Percentiles rank a stretch among this genome's conserved stretches.
These are phyloP conservation scores for Scaptodrosophila lebanonensis DNA, from an alignment of 1,140 invertebrate genomes.

Conservation along the genomic window DNA sequence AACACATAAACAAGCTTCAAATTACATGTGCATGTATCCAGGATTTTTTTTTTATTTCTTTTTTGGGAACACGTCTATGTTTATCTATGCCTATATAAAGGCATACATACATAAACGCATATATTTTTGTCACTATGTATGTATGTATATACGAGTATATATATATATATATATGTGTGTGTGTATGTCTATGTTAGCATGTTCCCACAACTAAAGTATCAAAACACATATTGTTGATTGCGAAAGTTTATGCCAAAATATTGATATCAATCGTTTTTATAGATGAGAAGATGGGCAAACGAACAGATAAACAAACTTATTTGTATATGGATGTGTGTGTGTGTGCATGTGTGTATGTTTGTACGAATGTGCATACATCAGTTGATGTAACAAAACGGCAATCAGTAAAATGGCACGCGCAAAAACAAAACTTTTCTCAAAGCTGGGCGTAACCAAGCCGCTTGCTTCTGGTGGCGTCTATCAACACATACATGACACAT, in stretches of 20 bases:
- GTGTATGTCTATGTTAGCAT: slow-evolving; percentile 7
- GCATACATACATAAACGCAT: background rate
- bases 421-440: slow-evolving; percentile 44
- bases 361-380: no score
- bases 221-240: slow-evolving; percentile 27
- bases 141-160: no score
- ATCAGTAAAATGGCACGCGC: slow-evolving; percentile 54
- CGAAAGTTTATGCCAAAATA: slow-evolving; percentile 46
- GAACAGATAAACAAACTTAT: no score
- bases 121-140: no score
- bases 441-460: background rate
- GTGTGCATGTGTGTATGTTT: no score
- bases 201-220: slow-evolving; percentile 20
- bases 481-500: slow-evolving; percentile 14
- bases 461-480: slow-evolving; percentile 16
- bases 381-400: slow-evolving; percentile 33
- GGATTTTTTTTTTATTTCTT: no score
- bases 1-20: slow-evolving; percentile 28
- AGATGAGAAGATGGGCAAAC: slow-evolving; percentile 24
- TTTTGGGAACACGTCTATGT: background rate
- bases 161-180: no score
- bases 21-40: slow-evolving; percentile 32
- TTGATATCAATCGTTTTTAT: slow-evolving; percentile 73
- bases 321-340: no score
- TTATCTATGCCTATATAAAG: background rate